phyloP scores from a whole-genome alignment of 2,797 vertebrate genomes.

The Spatula versicolor region DNA sequence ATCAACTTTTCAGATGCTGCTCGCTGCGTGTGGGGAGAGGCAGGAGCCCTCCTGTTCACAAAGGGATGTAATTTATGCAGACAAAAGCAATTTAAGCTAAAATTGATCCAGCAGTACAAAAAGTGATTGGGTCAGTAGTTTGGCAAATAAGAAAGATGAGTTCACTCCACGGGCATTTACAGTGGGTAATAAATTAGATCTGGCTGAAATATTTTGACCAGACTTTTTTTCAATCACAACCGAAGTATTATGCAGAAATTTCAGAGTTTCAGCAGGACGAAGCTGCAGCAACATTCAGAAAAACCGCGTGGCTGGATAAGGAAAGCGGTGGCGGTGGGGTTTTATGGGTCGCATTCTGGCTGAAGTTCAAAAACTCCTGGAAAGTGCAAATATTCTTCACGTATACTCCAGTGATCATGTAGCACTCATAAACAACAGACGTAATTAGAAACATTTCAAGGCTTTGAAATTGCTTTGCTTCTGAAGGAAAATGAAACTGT shows the following conservation, averaged over 20 bases:
- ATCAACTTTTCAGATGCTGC: neutral
- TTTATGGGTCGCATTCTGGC: neutral
- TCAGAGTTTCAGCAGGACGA: neutral
- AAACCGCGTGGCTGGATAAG: neutral
- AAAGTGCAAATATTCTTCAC: slow-evolving; percentile 34
- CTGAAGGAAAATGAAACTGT: slow-evolving; percentile 45
- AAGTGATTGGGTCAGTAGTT: slow-evolving; percentile 52
- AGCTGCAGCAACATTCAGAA: neutral
- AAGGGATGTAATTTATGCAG: slow-evolving; percentile 43
- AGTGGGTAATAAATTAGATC: slow-evolving; percentile 42
- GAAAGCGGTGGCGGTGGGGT: neutral
- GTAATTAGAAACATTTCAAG: slow-evolving; percentile 46
- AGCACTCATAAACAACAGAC: slow-evolving; percentile 52
- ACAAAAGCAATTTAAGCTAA: slow-evolving; percentile 50
- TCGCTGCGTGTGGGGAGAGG: neutral
- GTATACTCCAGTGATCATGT: neutral
- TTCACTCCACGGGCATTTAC: slow-evolving; percentile 37
- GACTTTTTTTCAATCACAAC: neutral
- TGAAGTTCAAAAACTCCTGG: slow-evolving; percentile 28
- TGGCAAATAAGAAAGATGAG: slow-evolving; percentile 54
- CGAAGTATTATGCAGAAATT: neutral
- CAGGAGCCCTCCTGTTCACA: neutral
- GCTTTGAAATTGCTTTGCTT: slow-evolving; percentile 53
- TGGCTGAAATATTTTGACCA: slow-evolving; percentile 31
- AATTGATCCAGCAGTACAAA: slow-evolving; percentile 49